Conservation (phyloP, 1,140 invertebrate species). For the Macrostomum lignano region DNA sequence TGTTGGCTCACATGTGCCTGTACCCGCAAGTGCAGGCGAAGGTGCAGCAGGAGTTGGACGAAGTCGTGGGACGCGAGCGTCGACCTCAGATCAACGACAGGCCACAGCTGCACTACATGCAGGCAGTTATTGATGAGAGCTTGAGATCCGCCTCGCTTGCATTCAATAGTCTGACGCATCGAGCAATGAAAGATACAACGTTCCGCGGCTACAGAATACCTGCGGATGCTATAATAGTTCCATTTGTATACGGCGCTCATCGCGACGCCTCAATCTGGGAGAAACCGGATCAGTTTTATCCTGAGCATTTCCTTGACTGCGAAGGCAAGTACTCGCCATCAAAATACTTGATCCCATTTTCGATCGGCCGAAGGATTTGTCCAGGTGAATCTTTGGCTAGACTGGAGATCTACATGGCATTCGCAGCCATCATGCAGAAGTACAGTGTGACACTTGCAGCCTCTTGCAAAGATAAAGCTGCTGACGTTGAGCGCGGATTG, state of each 20-base stretch:
- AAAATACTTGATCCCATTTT: conserved; percentile 27
- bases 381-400: conserved; percentile 16
- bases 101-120: conserved; percentile 24
- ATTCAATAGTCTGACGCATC: conserved; percentile 26
- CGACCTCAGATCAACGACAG: conserved; percentile 7
- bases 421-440: conserved; percentile 14
- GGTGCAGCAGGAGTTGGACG: conserved; percentile 7
- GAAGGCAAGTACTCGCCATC: conserved; percentile 35
- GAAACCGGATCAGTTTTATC: conserved; percentile 39
- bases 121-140: conserved; percentile 41
- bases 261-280: conserved; percentile 31
- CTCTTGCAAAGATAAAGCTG: no score
- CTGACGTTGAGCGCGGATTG: no score
- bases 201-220: conserved; percentile 18
- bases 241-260: conserved; percentile 24
- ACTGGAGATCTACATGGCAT: conserved; percentile 18
- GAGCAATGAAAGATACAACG: conserved; percentile 9
- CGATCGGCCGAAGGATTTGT: conserved; percentile 11
- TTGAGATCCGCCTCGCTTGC: conserved; percentile 47
- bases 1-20: conserved; percentile 10
- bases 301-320: conserved; percentile 33
- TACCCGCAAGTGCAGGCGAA: conserved; percentile 10
- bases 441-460: no score
- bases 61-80: background rate
- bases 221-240: conserved; percentile 16